Conservation (phyloP, 2,797 vertebrate genomes). For the Heliangelus exortis region DNA sequence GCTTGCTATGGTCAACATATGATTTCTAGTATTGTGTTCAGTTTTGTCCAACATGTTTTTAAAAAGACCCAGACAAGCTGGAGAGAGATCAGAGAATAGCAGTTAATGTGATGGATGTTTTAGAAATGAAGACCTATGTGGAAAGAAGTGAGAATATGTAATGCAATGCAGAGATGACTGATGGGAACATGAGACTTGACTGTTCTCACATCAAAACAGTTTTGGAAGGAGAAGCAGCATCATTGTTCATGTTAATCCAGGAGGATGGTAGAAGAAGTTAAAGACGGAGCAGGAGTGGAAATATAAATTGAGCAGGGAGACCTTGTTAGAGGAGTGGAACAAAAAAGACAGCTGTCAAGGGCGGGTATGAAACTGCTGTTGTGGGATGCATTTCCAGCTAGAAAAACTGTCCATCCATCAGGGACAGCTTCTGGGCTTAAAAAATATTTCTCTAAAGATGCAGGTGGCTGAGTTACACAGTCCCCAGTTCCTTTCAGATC, state of each 20-base stretch:
- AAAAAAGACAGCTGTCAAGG: not conserved
- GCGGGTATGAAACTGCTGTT: not conserved
- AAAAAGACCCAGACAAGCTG: constrained; percentile 22
- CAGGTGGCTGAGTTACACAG: not conserved
- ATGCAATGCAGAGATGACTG: constrained; percentile 11
- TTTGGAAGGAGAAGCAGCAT: not conserved
- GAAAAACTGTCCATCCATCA: not conserved
- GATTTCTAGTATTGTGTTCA: constrained; percentile 14
- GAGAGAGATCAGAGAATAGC: constrained; percentile 39
- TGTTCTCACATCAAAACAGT: constrained; percentile 10
- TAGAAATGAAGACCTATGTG: constrained; percentile 21
- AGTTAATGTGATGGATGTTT: constrained; percentile 25
- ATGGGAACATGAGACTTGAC: not conserved
- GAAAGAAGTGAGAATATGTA: constrained; percentile 32
- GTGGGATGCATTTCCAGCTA: not conserved
- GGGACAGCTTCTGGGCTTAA: not conserved
- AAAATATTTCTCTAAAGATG: not conserved
- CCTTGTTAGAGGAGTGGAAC: not conserved
- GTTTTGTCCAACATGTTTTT: constrained; percentile 1
- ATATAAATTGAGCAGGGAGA: not conserved
- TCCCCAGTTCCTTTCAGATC: not conserved
- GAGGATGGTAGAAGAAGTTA: not conserved
- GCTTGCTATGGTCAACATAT: constrained; percentile 7
- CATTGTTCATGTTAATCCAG: not conserved
- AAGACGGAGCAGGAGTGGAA: not conserved